phyloP scores from a whole-genome alignment of 2,797 vertebrate genomes.

The Taenioides sp. region DNA sequence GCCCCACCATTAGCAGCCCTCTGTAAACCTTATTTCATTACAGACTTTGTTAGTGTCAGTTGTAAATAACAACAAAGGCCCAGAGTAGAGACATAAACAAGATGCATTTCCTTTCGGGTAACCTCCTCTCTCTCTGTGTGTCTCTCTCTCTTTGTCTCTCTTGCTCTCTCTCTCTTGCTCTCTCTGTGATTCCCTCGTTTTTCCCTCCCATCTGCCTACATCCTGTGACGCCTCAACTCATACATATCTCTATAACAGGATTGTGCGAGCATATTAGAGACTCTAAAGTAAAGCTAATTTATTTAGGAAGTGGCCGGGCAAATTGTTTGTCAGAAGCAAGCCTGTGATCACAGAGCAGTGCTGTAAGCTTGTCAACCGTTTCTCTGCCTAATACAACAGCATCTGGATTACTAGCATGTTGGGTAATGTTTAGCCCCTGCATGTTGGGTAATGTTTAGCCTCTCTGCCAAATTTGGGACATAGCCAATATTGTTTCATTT shows the following conservation, averaged over 20 bases:
- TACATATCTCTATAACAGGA: conserved; percentile 38
- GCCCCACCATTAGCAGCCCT: conserved; percentile 53
- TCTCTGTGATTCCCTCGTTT: not conserved
- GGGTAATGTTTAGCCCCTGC: not conserved
- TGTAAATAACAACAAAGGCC: conserved; percentile 52
- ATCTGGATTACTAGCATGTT: not conserved
- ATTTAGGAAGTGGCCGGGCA: conserved; percentile 39
- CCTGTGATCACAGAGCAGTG: conserved; percentile 14
- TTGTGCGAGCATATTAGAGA: conserved; percentile 27
- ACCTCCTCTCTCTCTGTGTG: not conserved
- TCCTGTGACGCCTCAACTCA: conserved; percentile 1
- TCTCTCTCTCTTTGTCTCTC: not conserved
- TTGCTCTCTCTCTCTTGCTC: not conserved
- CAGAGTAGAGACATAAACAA: conserved; percentile 30
- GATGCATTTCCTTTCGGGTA: not conserved
- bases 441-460: not conserved
- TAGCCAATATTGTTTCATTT: not conserved
- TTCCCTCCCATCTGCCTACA: not conserved
- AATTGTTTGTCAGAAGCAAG: conserved; percentile 24
- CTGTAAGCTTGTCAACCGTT: not conserved
- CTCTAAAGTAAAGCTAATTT: conserved; percentile 27
- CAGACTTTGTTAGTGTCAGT: conserved; percentile 45
- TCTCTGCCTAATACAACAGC: conserved; percentile 3
- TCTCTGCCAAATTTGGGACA: not conserved
- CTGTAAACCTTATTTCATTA: conserved; percentile 52